Conservation (phyloP, 2,888 invertebrate genomes). For the Mayetiola destructor region DNA sequence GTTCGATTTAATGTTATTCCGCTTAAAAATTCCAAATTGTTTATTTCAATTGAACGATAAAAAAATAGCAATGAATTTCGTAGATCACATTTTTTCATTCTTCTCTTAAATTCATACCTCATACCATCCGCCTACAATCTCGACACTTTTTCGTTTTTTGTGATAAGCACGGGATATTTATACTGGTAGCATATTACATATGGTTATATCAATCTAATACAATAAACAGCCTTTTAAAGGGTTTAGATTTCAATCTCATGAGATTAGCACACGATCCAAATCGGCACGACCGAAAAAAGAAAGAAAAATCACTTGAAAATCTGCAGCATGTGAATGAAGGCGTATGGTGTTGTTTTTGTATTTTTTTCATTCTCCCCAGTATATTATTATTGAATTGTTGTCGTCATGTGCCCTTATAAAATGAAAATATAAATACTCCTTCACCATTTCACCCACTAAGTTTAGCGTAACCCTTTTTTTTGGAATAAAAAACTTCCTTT, state of each 20-base stretch:
- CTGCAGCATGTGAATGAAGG: neutral
- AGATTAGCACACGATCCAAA: slow-evolving; percentile 11
- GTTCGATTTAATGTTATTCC: too few species aligned
- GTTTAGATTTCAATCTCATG: slow-evolving; percentile 15
- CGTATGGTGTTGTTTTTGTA: neutral
- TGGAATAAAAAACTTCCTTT: neutral
- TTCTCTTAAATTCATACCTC: too few species aligned
- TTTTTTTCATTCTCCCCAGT: neutral
- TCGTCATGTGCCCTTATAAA: neutral
- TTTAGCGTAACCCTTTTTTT: slow-evolving; percentile 2
- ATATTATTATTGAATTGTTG: neutral
- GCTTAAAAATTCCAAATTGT: too few species aligned
- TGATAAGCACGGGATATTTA: neutral
- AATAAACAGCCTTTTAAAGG: slow-evolving; percentile 15
- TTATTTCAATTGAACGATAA: too few species aligned
- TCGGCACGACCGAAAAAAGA: neutral
- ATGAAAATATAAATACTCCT: slow-evolving; percentile 11
- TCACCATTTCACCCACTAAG: neutral
- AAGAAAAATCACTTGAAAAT: neutral
- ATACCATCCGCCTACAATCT: neutral
- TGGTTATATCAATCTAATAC: slow-evolving; percentile 14
- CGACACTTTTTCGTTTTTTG: neutral
- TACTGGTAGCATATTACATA: slow-evolving; percentile 9
- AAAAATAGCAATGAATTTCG: too few species aligned
- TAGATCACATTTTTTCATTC: too few species aligned